These are phyloP conservation scores for Etheostoma cragini DNA, from an alignment of 2,113 vertebrate species.

Conservation along the genomic window DNA sequence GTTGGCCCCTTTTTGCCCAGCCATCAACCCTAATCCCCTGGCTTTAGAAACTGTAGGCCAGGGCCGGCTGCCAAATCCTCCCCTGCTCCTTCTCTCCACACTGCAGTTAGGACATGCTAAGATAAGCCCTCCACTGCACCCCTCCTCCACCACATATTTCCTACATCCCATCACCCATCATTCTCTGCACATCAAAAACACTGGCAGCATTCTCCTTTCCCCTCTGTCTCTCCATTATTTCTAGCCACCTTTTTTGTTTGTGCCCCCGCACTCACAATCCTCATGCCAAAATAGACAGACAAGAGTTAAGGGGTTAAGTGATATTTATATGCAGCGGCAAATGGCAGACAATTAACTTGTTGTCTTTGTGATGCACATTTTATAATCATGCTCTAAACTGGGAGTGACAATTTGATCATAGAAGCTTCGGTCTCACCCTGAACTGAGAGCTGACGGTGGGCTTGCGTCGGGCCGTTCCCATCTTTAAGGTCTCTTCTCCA, in stretches of 20 bases:
- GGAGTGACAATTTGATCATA: not conserved
- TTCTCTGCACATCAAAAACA: constrained; percentile 51
- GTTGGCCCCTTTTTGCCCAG: constrained; percentile 79
- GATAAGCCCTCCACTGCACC: constrained; percentile 39
- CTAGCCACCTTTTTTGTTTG: not conserved
- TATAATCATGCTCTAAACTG: constrained; percentile 2
- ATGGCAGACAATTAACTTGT: constrained; percentile 38
- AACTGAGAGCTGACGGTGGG: constrained; percentile 96
- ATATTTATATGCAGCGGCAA: constrained; percentile 28
- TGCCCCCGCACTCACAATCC: constrained; percentile 31
- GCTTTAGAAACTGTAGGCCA: constrained; percentile 76
- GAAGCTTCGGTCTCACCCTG: constrained; percentile 83
- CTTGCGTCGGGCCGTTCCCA: constrained; percentile 92
- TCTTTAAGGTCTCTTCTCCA: constrained; percentile 90
- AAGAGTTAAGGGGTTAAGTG: constrained; percentile 45
- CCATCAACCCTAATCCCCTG: constrained; percentile 80
- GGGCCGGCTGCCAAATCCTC: constrained; percentile 78
- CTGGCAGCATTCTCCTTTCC: constrained; percentile 37
- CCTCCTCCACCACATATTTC: constrained; percentile 52
- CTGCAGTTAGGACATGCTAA: constrained; percentile 76
- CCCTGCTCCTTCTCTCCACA: constrained; percentile 63
- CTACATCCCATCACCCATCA: constrained; percentile 58
- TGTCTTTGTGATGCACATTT: constrained; percentile 37
- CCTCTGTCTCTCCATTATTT: constrained; percentile 32
- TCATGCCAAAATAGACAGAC: constrained; percentile 12